Percentiles rank a stretch among this genome's conserved stretches.
Evolutionary conservation across 2,888 invertebrate species (phyloP).

Genomic region (Pandemis cinnamomeana): DNA sequence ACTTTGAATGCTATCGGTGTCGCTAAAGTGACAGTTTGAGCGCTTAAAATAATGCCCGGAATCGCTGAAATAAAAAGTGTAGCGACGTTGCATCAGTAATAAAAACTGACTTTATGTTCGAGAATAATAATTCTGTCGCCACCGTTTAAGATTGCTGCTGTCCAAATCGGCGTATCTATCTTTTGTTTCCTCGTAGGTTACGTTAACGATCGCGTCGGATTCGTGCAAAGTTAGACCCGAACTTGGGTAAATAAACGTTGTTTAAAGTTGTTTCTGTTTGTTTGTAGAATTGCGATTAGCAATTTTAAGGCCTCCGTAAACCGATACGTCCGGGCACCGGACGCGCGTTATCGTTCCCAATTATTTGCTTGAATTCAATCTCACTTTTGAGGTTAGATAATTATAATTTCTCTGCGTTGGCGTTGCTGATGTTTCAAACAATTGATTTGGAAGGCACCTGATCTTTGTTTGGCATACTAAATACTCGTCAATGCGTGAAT

Average conservation of each 20-base stretch:
- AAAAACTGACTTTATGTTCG: slow-evolving; percentile 5
- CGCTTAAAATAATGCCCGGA: slow-evolving; percentile 34
- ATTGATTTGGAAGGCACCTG: neutral
- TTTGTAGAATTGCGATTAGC: slow-evolving; percentile 35
- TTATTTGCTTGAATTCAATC: slow-evolving; percentile 25
- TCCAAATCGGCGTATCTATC: neutral
- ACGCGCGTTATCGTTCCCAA: slow-evolving; percentile 14
- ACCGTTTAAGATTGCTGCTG: neutral
- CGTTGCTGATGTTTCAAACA: neutral
- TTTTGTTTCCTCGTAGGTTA: neutral
- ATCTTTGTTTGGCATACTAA: slow-evolving; percentile 6
- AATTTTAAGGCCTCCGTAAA: slow-evolving; percentile 26
- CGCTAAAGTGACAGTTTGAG: slow-evolving; percentile 21
- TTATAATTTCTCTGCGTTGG: neutral
- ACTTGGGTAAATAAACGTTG: slow-evolving; percentile 37
- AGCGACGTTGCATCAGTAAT: neutral
- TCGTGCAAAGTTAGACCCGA: slow-evolving; percentile 23
- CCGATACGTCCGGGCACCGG: slow-evolving; percentile 31
- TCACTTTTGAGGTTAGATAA: neutral
- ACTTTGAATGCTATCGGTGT: slow-evolving; percentile 27
- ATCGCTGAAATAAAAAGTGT: slow-evolving; percentile 9
- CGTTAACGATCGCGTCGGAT: slow-evolving; percentile 15
- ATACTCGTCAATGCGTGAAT: slow-evolving; percentile 23
- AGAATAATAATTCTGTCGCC: neutral
- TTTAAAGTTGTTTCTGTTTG: slow-evolving; percentile 36